Evolutionary conservation across 2,888 invertebrate genomes (phyloP), one percentile per base, ranked within the genome.

Genomic region (Mylabris sibirica): DNA sequence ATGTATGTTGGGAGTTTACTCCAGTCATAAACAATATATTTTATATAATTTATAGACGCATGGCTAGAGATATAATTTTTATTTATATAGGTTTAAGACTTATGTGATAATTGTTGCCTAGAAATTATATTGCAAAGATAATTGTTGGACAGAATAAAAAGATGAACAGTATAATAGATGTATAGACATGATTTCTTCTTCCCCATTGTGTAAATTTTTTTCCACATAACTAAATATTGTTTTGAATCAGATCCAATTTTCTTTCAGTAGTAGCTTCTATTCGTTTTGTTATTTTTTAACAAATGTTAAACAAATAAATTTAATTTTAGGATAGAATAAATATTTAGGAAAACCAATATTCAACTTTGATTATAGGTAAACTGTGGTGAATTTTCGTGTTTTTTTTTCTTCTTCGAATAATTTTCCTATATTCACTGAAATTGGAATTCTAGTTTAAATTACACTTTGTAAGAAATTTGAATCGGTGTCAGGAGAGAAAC

Each of bases 1-100:
- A 68, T 72, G 34, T 35, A 64, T 66, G 67, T 69, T 63, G 65
- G 22, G 64, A 67, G 71, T 72, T 74, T 75, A 73, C 65, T 71
- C 66, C 66, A 72, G 71, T 65, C 66, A 74, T 53, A 53, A 53
- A 53, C 30, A 8, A 30, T 30, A 30, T 30, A 30, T 6, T 30
- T 30, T 30, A 44, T 9, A 22, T 44, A 17, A 44, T 44, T 44
- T 44, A 22, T 53, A 17, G 44, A 44, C 12, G 44, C n/a, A n/a
- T 44, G 6, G 17, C 44, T 44, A 44, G 38, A 44, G 44, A 44
- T 17, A 44, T 44, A 44, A 44, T 44, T 44, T n/a, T 44, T 44
- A 44, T 44, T 44, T 44, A 3, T 44, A 44, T 44, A 44, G 17
- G n/a, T 53, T 53, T 17, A 44, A 38, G 17, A 11, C 8, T 53